Conservation (phyloP, 1,140 invertebrate species). For the Platyscapa corneri region DNA sequence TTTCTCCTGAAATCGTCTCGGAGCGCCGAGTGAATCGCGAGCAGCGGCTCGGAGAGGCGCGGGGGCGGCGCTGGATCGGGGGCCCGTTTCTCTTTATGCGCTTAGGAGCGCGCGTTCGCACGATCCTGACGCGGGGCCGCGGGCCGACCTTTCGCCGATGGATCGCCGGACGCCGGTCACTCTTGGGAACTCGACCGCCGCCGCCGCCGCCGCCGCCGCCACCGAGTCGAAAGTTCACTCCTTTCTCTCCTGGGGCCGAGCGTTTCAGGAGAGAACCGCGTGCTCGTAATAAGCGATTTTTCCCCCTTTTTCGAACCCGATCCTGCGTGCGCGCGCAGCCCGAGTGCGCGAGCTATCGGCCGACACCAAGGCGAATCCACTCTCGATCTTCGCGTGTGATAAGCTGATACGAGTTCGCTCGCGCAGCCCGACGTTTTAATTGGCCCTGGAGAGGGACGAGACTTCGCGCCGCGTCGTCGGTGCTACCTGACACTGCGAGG, state of each 20-base stretch:
- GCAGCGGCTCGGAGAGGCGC: not conserved
- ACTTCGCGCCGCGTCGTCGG: no score
- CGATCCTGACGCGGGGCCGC: constrained; percentile 66
- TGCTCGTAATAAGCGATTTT: not conserved
- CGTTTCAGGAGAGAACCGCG: not conserved
- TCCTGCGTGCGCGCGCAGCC: not conserved
- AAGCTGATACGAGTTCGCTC: not conserved
- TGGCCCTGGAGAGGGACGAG: not conserved
- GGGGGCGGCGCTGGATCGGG: not conserved
- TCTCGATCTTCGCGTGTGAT: constrained; percentile 1
- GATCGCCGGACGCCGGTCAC: constrained; percentile 65
- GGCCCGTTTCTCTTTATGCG: constrained; percentile 14
- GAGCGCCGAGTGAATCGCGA: not conserved
- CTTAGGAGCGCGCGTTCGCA: constrained; percentile 67
- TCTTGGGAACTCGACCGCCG: constrained; percentile 55
- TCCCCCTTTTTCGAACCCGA: not conserved
- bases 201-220: constrained; percentile 14
- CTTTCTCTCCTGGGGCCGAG: constrained; percentile 21
- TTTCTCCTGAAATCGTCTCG: constrained; percentile 6
- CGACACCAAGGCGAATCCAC: not conserved
- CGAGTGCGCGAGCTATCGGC: not conserved
- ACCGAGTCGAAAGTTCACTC: constrained; percentile 69
- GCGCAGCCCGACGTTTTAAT: not conserved
- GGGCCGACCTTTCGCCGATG: constrained; percentile 55
- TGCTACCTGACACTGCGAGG: not conserved